These are phyloP conservation scores for Momotus momota DNA, from an alignment of 2,797 vertebrate species.

Conservation along the genomic window DNA sequence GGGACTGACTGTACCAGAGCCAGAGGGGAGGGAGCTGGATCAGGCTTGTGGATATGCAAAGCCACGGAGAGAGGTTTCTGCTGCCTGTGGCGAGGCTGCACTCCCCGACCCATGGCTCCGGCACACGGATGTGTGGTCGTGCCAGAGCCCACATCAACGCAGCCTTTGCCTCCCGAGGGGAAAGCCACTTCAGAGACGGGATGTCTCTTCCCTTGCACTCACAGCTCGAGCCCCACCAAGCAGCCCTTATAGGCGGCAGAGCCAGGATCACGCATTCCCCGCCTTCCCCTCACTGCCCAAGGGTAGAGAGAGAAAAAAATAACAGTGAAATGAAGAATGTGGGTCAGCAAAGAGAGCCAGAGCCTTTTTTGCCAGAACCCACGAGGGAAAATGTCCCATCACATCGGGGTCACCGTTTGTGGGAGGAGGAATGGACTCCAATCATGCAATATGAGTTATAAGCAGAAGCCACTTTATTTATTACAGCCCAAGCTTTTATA, in stretches of 20 bases:
- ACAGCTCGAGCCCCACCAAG: fast-evolving
- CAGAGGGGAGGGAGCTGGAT: not conserved
- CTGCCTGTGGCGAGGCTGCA: not conserved
- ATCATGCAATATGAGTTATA: too few relatives aligned
- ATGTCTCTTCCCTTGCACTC: not conserved
- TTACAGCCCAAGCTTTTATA: too few relatives aligned
- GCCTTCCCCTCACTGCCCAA: not conserved
- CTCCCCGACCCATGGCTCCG: fast-evolving
- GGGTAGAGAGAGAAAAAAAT: not conserved
- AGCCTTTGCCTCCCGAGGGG: not conserved
- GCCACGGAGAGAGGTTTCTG: not conserved
- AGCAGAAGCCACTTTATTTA: too few relatives aligned
- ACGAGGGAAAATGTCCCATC: not conserved
- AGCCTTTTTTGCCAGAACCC: not conserved
- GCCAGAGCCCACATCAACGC: not conserved
- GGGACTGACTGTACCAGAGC: not conserved
- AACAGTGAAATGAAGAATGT: not conserved
- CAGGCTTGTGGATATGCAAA: not conserved
- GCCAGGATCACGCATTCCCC: not conserved
- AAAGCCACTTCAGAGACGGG: not conserved
- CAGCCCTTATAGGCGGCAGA: not conserved
- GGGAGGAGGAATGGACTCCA: too few relatives aligned
- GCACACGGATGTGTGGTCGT: not conserved
- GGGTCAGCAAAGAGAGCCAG: not conserved
- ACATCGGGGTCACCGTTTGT: too few relatives aligned